Conservation (phyloP, 2,888 invertebrate species). For the Rhamphomyia laevipes region DNA sequence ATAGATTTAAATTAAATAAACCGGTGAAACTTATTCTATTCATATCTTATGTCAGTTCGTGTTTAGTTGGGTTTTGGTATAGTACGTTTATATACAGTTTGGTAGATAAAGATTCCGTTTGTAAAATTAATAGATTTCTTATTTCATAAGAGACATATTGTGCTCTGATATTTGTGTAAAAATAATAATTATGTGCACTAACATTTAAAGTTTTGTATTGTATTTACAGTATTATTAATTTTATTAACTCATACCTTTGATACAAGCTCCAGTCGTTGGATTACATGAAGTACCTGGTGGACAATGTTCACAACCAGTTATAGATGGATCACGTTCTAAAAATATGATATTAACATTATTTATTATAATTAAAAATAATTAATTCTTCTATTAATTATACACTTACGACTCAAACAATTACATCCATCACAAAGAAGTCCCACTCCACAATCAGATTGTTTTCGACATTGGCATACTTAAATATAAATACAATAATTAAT, state of each 20-base stretch:
- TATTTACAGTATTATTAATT: too few species aligned
- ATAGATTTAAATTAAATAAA: too few species aligned
- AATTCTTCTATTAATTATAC: constrained; percentile 1
- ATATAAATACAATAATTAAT: constrained; percentile 1
- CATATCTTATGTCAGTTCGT: too few species aligned
- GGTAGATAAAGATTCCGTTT: too few species aligned
- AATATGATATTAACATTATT: neutral
- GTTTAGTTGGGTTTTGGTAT: too few species aligned
- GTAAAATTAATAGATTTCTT: too few species aligned
- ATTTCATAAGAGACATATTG: too few species aligned
- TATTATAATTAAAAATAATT: constrained; percentile 14
- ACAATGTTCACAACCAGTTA: constrained; percentile 59
- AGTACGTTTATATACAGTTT: too few species aligned
- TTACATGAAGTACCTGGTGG: constrained; percentile 68
- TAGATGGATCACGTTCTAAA: constrained; percentile 22
- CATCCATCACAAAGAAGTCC: constrained; percentile 57
- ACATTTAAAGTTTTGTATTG: too few species aligned
- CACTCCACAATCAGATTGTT: constrained; percentile 51
- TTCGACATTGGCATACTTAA: constrained; percentile 48
- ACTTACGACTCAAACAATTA: constrained; percentile 51
- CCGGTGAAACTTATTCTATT: too few species aligned
- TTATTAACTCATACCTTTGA: constrained; percentile 51
- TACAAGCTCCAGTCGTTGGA: constrained; percentile 67
- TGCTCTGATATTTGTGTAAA: too few species aligned
- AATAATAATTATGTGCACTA: too few species aligned